Evolutionary conservation across 2,797 vertebrate genomes (phyloP), one percentile per base, ranked within the genome.

Genomic region (Siniperca obscura): DNA sequence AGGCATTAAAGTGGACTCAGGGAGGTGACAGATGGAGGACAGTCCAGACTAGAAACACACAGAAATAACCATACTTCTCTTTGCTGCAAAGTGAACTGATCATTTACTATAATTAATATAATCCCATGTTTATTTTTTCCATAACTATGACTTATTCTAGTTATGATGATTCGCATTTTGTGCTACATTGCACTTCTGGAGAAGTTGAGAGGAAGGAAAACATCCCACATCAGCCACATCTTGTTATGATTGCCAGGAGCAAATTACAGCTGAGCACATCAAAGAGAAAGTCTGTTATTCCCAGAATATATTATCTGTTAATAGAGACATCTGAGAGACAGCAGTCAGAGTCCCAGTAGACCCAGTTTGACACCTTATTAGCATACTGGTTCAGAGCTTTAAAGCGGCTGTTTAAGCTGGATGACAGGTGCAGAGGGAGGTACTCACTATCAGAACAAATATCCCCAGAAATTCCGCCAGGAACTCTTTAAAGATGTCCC

Each of bases 381-480:
- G 71, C 86, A 87, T 79, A 72, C 64, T 81, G 84, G 46, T 83
- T 69, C 73, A 65, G 82, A 86, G 89, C 90, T 87, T 90, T 92
- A 90, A 81, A 86, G 86, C 76, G 87, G 78, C 84, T 84, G 80
- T 91, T 88, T 90, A 88, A 89, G 85, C 86, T 81, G 89, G 77
- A 57, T 91, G 92, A 91, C 89, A 93, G 91, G 91, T 92, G 92
- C 87, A 86, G 64, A 90, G 73, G 84, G 83, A 90, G 80, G 72
- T 95, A 98, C 98, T 99, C 95, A 99, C 98, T 84, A 99, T 97
- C 93, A 99, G 64, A 85, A 98, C 90, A 90, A 97, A 98, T 40
- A 97, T 99, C 79, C 97, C 98, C 87, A 99, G 95, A 93, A 98
- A 97, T 91, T 99, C 98, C 0, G 98, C 96, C 78, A 99, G 91